A percentile compares a stretch with the other conserved stretches of the same genome.
phyloP scores from a whole-genome alignment of 2,888 invertebrate genomes.

The Diploptera punctata region DNA sequence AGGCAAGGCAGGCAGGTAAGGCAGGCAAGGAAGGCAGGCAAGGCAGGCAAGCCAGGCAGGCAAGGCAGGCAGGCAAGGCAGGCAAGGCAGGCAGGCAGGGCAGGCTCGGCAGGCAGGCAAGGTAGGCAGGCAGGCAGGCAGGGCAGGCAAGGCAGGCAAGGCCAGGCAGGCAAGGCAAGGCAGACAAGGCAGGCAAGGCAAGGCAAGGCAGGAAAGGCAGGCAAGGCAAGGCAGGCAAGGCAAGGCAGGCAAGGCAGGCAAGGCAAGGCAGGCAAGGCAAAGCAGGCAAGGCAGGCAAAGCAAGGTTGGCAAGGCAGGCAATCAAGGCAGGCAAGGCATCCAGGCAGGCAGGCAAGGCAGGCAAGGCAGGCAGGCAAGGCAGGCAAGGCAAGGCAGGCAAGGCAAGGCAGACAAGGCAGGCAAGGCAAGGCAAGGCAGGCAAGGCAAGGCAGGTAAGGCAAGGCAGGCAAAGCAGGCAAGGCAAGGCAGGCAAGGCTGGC shows the following conservation, averaged over 20 bases:
- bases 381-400: neutral
- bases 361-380: neutral
- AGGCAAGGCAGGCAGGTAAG: neutral
- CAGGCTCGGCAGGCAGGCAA: neutral
- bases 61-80: neutral
- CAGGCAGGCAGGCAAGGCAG: neutral
- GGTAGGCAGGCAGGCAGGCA: too few relatives aligned
- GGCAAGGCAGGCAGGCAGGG: neutral
- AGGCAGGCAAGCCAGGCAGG: neutral
- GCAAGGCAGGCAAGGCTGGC: neutral
- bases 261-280: neutral
- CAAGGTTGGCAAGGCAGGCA: neutral
- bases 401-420: neutral
- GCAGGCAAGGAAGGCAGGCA: too few relatives aligned
- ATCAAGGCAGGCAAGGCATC: neutral
- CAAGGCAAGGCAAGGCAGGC: neutral
- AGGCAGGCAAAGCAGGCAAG: neutral
- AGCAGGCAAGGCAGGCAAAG: too few relatives aligned
- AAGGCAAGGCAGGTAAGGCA: neutral
- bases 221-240: neutral
- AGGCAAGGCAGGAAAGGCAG: too few relatives aligned
- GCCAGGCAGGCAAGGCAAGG: too few relatives aligned
- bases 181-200: neutral
- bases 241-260: neutral
- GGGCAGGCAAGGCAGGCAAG: too few relatives aligned